Base-by-base conservation (phyloP, 2,113 vertebrate species). In the Rhineura floridana region DNA sequence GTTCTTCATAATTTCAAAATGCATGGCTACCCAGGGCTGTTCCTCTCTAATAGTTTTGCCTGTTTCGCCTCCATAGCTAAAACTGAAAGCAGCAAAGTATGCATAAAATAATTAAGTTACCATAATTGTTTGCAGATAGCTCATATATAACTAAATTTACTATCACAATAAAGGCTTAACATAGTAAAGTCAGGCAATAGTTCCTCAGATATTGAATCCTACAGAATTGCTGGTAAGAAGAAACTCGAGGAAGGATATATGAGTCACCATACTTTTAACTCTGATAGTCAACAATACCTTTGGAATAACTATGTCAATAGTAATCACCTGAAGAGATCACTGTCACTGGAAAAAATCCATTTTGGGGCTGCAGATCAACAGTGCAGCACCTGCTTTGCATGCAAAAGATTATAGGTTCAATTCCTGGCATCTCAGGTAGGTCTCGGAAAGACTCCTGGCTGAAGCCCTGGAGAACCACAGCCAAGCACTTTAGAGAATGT, bases 101-200 rank as follows among this genome's bases (percentile, higher is more conserved):
- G 76, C 63, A 80, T 87, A 87, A 87, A 79, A 67, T 79, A 87
- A 87, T 87, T 87, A 87, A 70, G 46, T 80, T 87, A 39, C 25
- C 46, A 80, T 87, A 80, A 90, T 72, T 87, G 90, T 93, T 93
- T 93, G 84, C 55, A 69, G 28, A 9, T 52, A 87, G 80, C 33
- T 93, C 75, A 81, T 79, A 81, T 91, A 92, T 87, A 83, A 78
- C 87, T 93, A 89, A 81, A 75, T 55, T 48, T n/a, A 72, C 83
- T 78, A 88, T 90, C 87, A 82, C 63, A 84, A 25, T 25, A 89
- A 19, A 25, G 90, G 52, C 79, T 85, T 81, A 30, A 70, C 81
- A 50, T 88, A 52, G 33, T 70, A 0, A 39, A 65, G 30, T 30
- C 48, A 11, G 8, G 62, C 76, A 87, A 87, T 80, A 42, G 33